phyloP scores from a whole-genome alignment of 1,140 invertebrate species.

The Hylyphantes graminicola region DNA sequence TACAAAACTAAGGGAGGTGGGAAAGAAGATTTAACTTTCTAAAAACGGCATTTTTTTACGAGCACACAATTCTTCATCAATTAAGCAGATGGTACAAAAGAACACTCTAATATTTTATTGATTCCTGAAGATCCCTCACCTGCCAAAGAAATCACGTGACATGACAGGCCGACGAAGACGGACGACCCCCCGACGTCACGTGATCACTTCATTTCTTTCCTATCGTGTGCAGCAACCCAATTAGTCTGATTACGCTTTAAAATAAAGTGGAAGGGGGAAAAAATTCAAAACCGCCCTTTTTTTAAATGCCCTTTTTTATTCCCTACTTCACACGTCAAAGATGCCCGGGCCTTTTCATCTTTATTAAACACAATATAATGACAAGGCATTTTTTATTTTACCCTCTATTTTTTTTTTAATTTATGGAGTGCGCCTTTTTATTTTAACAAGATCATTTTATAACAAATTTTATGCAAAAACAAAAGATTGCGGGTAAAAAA shows the following conservation, averaged over 20 bases:
- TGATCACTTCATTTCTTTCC: slow-evolving; percentile 60
- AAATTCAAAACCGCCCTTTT: slow-evolving; percentile 9
- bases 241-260: slow-evolving; percentile 58
- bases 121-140: slow-evolving; percentile 28
- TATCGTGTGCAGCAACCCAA: slow-evolving; percentile 29
- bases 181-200: slow-evolving; percentile 55
- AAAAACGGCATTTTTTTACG: no score
- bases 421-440: slow-evolving; percentile 44
- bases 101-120: no score
- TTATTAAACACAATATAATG: slow-evolving; percentile 61
- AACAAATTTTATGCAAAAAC: slow-evolving; percentile 49
- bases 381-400: slow-evolving; percentile 37
- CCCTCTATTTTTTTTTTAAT: neutral
- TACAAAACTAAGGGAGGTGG: no score
- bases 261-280: slow-evolving; percentile 30
- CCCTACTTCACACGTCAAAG: slow-evolving; percentile 39
- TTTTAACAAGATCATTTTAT: slow-evolving; percentile 59
- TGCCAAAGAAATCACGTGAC: slow-evolving; percentile 57
- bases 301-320: neutral
- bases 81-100: no score
- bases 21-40: no score
- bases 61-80: no score
- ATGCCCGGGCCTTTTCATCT: slow-evolving; percentile 54
- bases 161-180: slow-evolving; percentile 57
- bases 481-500: neutral